These are phyloP conservation scores for Lasioglossum pauxillum DNA, from an alignment of 2,888 invertebrate genomes.

Conservation along the genomic window DNA sequence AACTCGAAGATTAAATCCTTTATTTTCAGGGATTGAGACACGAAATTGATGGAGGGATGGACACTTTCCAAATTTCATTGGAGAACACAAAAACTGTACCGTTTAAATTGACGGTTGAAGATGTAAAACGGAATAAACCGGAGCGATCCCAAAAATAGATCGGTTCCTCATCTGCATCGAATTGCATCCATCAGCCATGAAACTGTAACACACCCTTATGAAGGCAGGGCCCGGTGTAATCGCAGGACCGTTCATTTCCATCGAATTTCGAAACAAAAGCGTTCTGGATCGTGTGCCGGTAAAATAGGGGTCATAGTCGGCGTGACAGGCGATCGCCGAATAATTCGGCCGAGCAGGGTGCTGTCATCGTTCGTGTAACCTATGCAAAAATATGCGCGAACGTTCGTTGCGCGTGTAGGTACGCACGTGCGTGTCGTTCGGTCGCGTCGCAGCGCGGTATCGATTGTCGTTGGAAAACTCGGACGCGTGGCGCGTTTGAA, in stretches of 20 bases:
- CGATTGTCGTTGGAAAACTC: constrained; percentile 24
- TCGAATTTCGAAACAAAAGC: neutral
- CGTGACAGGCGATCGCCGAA: neutral
- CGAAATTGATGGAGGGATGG: too few species aligned
- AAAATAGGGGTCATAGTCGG: constrained; percentile 1
- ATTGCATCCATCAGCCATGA: neutral
- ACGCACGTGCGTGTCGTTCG: neutral
- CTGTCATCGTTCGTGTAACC: constrained; percentile 1
- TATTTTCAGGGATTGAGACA: too few species aligned
- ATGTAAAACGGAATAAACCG: neutral
- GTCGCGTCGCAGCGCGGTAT: constrained; percentile 1
- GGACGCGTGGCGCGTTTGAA: constrained; percentile 27
- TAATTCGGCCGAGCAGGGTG: neutral
- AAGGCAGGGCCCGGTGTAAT: neutral
- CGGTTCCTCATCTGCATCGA: neutral
- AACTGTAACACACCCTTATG: constrained; percentile 6
- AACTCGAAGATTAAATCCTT: too few species aligned
- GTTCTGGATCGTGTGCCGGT: neutral
- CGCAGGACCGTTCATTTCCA: neutral
- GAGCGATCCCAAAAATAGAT: neutral
- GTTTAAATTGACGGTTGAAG: neutral
- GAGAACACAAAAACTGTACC: too few species aligned
- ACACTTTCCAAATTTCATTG: too few species aligned
- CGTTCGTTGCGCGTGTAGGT: too few species aligned
- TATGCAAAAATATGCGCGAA: neutral